Evolutionary conservation across 2,113 vertebrate genomes (phyloP), one percentile per base, ranked within the genome.

Genomic region (Nyctibius bracteatus): DNA sequence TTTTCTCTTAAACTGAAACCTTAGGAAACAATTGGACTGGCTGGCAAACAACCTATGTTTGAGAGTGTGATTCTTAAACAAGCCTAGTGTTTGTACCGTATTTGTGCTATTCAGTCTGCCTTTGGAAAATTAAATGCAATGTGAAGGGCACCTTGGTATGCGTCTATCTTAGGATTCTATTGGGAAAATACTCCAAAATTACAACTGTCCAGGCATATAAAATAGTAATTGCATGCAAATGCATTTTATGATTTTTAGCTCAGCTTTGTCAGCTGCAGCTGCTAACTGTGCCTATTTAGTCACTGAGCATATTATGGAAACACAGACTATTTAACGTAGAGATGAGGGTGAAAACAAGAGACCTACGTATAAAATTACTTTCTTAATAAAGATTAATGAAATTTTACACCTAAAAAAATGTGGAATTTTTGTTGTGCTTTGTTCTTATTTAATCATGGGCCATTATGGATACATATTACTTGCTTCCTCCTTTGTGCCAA

Each of bases 131-230:
- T 59, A 72, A 52, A 27, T 73, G 2, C 49, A 41, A 14, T 59
- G 10, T 51, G 52, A 95, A 96, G 85, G 92, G 68, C 73, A 95
- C 85, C 89, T 95, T 94, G 55, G 31, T 73, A 35, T 87, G n/a
- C 66, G 68, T 87, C 72, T 82, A 4, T 82, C 14, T 90, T 63
- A 66, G 44, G 44, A 81, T 59, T 79, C 78, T 72, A 1, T 33
- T 87, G 31, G 25, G 79, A 89, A 59, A 85, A 72, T 81, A 16
- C 37, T 89, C 20, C 33, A 67, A 73, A 66, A 72, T 65, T 90
- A 23, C 23, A 49, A 6, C 68, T 75, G 68, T 67, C 31, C 67
- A 80, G 70, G 46, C 41, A 85, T 61, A 68, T 57, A 58, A 49
- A 85, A 61, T 89, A 91, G 25, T 86, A 90, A 95, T 86, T 90